Percentiles rank a stretch among this genome's conserved stretches.
These are phyloP conservation scores for Oreochromis grahami DNA, from an alignment of 2,797 vertebrate genomes.

Conservation along the genomic window DNA sequence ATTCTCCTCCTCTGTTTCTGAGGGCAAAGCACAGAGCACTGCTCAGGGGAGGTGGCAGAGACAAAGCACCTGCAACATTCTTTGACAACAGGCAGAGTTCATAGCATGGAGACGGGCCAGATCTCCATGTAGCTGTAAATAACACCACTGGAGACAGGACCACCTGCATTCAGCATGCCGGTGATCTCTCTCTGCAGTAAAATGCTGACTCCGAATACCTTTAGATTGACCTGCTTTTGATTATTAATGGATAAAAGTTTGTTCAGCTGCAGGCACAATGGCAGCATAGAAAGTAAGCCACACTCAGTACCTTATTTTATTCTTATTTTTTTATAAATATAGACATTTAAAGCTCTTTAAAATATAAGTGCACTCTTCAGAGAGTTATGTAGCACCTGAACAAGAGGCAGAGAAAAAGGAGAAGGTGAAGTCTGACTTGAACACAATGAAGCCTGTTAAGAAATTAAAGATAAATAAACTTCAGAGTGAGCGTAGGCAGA, in stretches of 20 bases:
- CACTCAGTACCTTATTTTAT: neutral
- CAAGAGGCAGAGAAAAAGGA: neutral
- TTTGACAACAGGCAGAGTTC: constrained; percentile 40
- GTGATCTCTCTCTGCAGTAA: neutral
- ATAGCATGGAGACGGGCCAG: constrained; percentile 6
- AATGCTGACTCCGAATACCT: neutral
- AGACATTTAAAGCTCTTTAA: constrained; percentile 1
- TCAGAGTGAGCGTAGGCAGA: constrained; percentile 58
- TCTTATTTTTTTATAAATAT: neutral
- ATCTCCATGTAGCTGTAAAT: constrained; percentile 42
- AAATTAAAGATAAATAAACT: constrained; percentile 66
- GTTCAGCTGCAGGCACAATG: neutral
- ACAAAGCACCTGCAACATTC: constrained; percentile 58
- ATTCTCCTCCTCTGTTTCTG: constrained; percentile 12
- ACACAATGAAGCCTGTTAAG: constrained; percentile 45
- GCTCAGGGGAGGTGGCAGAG: constrained; percentile 1
- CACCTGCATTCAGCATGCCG: constrained; percentile 23
- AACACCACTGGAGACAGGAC: constrained; percentile 4
- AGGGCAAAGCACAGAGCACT: neutral
- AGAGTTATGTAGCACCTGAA: constrained; percentile 35
- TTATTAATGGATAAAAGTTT: neutral
- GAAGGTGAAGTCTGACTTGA: constrained; percentile 49
- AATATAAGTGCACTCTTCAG: neutral
- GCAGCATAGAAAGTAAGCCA: neutral
- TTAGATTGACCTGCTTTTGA: neutral